Evolutionary conservation across 2,888 invertebrate genomes (phyloP).

Genomic region (Desoria tigrina): DNA sequence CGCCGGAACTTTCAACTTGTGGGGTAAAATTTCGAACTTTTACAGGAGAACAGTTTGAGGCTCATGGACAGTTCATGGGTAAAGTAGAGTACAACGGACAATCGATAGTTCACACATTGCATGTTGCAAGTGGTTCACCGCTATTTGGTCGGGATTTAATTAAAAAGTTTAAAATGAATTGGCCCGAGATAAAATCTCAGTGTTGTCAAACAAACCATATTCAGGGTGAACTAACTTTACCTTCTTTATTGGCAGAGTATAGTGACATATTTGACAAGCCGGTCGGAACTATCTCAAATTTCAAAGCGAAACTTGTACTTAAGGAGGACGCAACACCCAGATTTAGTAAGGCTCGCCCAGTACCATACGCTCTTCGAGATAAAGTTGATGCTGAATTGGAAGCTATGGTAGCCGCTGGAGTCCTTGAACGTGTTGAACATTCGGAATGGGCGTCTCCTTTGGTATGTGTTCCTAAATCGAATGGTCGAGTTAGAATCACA

Average conservation of each 20-base stretch:
- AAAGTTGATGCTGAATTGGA: constrained; percentile 53
- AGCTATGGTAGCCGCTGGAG: constrained; percentile 43
- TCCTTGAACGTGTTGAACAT: constrained; percentile 47
- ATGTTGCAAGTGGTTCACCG: too few species aligned
- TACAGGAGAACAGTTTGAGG: too few species aligned
- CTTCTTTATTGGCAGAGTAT: constrained; percentile 27
- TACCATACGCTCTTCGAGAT: too few species aligned
- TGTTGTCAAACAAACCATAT: neutral
- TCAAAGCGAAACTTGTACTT: constrained; percentile 44
- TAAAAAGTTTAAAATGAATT: constrained; percentile 24
- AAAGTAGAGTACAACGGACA: too few species aligned
- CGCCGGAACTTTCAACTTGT: neutral
- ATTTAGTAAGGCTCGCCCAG: constrained; percentile 50
- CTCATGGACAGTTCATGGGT: too few species aligned
- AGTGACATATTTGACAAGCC: constrained; percentile 29
- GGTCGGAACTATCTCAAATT: constrained; percentile 26
- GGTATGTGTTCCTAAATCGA: constrained; percentile 55
- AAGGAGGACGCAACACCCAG: constrained; percentile 52
- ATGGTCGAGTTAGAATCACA: constrained; percentile 54
- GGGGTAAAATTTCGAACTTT: neutral
- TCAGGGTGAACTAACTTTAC: neutral
- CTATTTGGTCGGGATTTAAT: constrained; percentile 39
- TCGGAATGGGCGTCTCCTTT: constrained; percentile 55
- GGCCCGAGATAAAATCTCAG: constrained; percentile 20
- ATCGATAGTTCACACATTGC: too few species aligned